Conservation (phyloP, 2,888 invertebrate genomes). For the Diarsia rubi region DNA sequence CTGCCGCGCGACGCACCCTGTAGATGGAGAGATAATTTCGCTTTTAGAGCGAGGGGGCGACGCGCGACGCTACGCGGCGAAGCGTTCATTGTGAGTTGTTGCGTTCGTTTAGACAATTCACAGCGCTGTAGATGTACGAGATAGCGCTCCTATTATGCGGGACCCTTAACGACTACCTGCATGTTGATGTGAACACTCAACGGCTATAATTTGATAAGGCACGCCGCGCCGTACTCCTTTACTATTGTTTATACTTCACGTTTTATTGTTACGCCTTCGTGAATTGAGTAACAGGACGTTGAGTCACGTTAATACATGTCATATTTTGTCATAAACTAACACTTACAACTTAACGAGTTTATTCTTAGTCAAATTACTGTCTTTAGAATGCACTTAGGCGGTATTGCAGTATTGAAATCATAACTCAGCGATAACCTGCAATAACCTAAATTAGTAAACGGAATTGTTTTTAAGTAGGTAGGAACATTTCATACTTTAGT, state of each 20-base stretch:
- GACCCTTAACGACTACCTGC: conserved; percentile 80
- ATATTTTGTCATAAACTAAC: conserved; percentile 32
- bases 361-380: conserved; percentile 35
- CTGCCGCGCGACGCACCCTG: conserved; percentile 85
- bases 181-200: conserved; percentile 79
- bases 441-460: conserved; percentile 37
- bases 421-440: conserved; percentile 44
- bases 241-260: conserved; percentile 54
- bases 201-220: conserved; percentile 83
- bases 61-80: conserved; percentile 72
- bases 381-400: conserved; percentile 35
- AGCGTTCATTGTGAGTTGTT: conserved; percentile 85
- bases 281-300: conserved; percentile 46
- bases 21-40: conserved; percentile 90
- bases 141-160: conserved; percentile 83
- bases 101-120: conserved; percentile 88
- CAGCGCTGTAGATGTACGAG: conserved; percentile 83
- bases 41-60: conserved; percentile 83
- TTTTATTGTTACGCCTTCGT: conserved; percentile 51
- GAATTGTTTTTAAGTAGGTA: conserved; percentile 30
- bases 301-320: conserved; percentile 25
- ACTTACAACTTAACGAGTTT: conserved; percentile 10
- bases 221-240: conserved; percentile 58
- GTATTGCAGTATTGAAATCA: conserved; percentile 34
- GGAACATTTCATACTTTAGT: background rate